Evolutionary conservation across 2,888 invertebrate genomes (phyloP).

Genomic region (Ichneumon xanthorius): DNA sequence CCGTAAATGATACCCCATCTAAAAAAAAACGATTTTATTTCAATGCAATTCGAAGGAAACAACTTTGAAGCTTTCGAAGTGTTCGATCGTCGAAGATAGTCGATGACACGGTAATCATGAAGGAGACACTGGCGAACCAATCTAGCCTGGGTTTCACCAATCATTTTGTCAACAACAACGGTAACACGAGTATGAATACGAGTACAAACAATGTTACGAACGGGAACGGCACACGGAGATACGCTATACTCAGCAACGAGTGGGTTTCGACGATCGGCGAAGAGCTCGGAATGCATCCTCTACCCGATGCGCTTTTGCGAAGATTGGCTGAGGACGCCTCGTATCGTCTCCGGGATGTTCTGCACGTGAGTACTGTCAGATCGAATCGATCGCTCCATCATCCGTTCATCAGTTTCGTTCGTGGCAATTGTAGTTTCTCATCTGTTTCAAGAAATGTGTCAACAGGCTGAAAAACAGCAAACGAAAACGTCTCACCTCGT

Average conservation of each 20-base stretch:
- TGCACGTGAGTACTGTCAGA: slow-evolving; percentile 75
- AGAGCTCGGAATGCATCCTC: slow-evolving; percentile 81
- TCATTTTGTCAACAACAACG: slow-evolving; percentile 81
- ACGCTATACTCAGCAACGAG: slow-evolving; percentile 82
- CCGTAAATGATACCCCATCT: neutral
- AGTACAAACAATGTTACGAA: slow-evolving; percentile 77
- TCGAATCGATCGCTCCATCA: neutral
- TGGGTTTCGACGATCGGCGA: slow-evolving; percentile 83
- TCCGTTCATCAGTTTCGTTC: slow-evolving; percentile 2
- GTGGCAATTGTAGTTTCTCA: neutral
- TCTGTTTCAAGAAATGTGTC: slow-evolving; percentile 80
- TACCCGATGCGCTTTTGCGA: slow-evolving; percentile 79
- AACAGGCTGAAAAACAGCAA: slow-evolving; percentile 83
- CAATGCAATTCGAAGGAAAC: neutral
- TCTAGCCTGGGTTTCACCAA: slow-evolving; percentile 77
- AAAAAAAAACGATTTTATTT: neutral
- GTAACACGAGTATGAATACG: slow-evolving; percentile 71
- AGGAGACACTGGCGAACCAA: slow-evolving; percentile 79
- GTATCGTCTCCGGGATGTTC: slow-evolving; percentile 82
- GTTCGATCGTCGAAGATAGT: neutral
- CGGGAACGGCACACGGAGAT: slow-evolving; percentile 77
- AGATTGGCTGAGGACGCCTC: slow-evolving; percentile 83
- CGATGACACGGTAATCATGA: slow-evolving; percentile 74
- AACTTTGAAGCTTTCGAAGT: neutral
- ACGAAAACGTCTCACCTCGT: slow-evolving; percentile 78